Base-by-base conservation (phyloP, 2,797 vertebrate genomes). In the Spheniscus humboldti region DNA sequence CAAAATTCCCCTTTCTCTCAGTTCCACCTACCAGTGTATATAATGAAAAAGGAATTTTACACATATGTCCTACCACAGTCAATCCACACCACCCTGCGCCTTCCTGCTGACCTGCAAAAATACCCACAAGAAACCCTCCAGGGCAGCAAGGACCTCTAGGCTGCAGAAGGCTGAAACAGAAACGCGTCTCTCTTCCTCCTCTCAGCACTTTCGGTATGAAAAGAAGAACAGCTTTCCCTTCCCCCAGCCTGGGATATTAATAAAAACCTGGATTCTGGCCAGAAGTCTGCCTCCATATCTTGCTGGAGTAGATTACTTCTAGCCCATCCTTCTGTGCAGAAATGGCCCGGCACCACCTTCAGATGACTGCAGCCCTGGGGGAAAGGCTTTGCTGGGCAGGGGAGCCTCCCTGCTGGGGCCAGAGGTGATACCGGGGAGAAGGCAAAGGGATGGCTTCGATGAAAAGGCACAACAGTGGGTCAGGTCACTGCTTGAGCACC, bases 241-340 rank as follows among this genome's bases (percentile, higher is more conserved):
- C 90, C 74, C 81, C 81, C 81, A 85, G 90, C 33, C 22, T 11
- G 41, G 57, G 77, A 87, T 93, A 84, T 91, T 89, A 64, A 96
- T 93, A 90, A 91, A 89, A 90, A 2, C 20, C 63, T 91, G 96
- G 94, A 37, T 52, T 23, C 55, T 53, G 31, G 78, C 95, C 92
- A 85, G 31, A 37, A 64, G 1, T 6, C 89, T 94, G 84, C 48
- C 84, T 92, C 73, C 73, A 3, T 55, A 27, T 68, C 78, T 30
- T 41, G 77, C 74, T 45, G 81, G 78, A 75, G 85, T 12, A 15
- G 87, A 81, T 87, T 22, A 2, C 62, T 93, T 37, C 8, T 7
- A n/a, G 78, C 85, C 77, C 71, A 13, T 72, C 73, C 60, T 89
- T 81, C 69, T 27, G 67, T 6, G 66, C 73, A 50, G 86, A 17